phyloP scores from a whole-genome alignment of 2,113 vertebrate genomes.

The Bubalus kerabau region DNA sequence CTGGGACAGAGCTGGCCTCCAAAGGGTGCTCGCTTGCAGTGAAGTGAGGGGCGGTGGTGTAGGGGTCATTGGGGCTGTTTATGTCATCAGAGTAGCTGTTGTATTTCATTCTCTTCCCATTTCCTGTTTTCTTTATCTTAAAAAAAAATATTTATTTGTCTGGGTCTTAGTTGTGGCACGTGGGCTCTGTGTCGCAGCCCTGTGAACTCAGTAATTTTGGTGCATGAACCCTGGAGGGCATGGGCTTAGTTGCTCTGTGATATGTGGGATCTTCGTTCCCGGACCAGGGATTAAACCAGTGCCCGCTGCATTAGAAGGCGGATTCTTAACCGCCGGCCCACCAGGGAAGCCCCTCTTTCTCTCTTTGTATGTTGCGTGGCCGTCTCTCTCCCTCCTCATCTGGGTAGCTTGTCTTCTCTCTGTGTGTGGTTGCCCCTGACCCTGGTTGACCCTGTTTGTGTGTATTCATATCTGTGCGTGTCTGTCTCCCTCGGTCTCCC shows the following conservation, averaged over 20 bases:
- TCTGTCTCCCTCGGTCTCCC: background rate
- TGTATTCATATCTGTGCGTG: background rate
- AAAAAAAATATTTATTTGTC: background rate
- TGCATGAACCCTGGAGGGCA: background rate
- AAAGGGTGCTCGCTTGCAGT: accelerated
- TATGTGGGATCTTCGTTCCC: background rate
- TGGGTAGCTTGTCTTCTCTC: background rate
- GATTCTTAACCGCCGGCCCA: background rate
- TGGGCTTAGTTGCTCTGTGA: background rate
- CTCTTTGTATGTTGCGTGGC: background rate
- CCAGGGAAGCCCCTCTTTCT: background rate
- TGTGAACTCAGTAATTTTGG: background rate
- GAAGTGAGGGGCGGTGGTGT: accelerated
- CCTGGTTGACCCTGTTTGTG: background rate
- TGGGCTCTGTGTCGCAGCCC: background rate
- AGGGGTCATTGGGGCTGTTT: background rate
- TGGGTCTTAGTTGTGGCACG: background rate
- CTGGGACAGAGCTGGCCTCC: background rate
- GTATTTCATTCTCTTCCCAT: accelerated
- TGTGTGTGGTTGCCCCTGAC: background rate
- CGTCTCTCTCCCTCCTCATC: background rate
- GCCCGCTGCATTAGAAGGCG: background rate
- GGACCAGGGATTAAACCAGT: accelerated
- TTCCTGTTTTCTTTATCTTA: background rate
- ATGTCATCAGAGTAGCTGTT: accelerated